Conservation (phyloP, 2,888 invertebrate species). For the Machimus atricapillus region DNA sequence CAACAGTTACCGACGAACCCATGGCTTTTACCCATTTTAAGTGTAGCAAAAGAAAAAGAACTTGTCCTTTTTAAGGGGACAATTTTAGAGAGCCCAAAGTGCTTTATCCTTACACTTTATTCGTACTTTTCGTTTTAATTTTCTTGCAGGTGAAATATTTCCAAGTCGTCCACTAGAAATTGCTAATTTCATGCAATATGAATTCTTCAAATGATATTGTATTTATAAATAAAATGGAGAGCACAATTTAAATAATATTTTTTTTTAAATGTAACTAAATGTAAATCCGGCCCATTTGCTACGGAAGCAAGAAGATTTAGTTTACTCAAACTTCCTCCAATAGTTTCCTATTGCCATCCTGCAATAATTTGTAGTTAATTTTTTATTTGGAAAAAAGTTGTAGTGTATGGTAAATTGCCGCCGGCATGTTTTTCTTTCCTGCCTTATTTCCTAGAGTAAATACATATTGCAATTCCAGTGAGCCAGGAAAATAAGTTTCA, state of each 20-base stretch:
- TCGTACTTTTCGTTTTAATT: background rate
- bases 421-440: background rate
- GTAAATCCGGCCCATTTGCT: background rate
- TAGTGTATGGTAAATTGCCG: background rate
- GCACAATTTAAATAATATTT: background rate
- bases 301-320: background rate
- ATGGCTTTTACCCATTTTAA: background rate
- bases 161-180: background rate
- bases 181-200: background rate
- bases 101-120: background rate
- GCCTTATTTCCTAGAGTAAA: background rate
- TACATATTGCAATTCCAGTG: background rate
- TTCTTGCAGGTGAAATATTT: background rate
- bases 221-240: background rate
- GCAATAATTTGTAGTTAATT: background rate
- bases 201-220: background rate
- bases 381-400: background rate
- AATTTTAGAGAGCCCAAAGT: background rate
- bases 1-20: background rate
- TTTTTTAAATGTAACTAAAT: background rate
- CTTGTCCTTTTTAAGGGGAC: background rate
- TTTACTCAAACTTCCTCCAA: background rate
- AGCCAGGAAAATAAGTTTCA: background rate
- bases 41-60: background rate
- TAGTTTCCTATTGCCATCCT: background rate